Evolutionary conservation across 2,113 vertebrate genomes (phyloP).

Genomic region (Myotis lucifugus): DNA sequence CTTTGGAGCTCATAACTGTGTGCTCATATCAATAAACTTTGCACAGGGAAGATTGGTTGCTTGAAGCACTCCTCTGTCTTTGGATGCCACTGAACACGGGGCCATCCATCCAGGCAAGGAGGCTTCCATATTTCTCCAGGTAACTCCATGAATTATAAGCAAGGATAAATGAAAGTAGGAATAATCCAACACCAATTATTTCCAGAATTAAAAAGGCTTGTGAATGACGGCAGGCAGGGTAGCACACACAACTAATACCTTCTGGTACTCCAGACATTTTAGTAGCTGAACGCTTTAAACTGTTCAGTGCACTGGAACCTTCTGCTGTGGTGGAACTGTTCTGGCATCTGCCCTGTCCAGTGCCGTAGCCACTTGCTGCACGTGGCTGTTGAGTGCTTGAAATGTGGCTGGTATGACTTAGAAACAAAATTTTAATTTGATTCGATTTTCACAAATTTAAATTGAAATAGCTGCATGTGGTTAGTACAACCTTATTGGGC

Average conservation of each 20-base stretch:
- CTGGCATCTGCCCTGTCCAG: not conserved
- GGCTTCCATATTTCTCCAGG: slow-evolving; percentile 50
- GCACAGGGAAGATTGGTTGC: slow-evolving; percentile 53
- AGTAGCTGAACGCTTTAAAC: not conserved
- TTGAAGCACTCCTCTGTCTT: slow-evolving; percentile 32
- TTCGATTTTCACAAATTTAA: not conserved
- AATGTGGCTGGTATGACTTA: not conserved
- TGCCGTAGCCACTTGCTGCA: not conserved
- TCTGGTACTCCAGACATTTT: not conserved
- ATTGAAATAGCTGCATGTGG: not conserved
- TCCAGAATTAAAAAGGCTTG: slow-evolving; percentile 17
- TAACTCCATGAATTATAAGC: slow-evolving; percentile 39
- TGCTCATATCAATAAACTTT: slow-evolving; percentile 70
- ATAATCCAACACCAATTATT: not conserved
- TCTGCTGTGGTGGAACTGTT: not conserved
- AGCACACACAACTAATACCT: not conserved
- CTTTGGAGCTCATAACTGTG: slow-evolving; percentile 57
- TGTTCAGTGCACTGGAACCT: not conserved
- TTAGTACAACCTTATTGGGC: not conserved
- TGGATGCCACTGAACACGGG: not conserved
- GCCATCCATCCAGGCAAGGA: not conserved
- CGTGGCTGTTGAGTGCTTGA: not conserved
- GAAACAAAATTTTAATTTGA: slow-evolving; percentile 12
- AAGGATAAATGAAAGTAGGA: slow-evolving; percentile 17
- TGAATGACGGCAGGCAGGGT: not conserved